These are phyloP conservation scores for Tauraco erythrolophus DNA, from an alignment of 2,113 vertebrate species.

Conservation along the genomic window DNA sequence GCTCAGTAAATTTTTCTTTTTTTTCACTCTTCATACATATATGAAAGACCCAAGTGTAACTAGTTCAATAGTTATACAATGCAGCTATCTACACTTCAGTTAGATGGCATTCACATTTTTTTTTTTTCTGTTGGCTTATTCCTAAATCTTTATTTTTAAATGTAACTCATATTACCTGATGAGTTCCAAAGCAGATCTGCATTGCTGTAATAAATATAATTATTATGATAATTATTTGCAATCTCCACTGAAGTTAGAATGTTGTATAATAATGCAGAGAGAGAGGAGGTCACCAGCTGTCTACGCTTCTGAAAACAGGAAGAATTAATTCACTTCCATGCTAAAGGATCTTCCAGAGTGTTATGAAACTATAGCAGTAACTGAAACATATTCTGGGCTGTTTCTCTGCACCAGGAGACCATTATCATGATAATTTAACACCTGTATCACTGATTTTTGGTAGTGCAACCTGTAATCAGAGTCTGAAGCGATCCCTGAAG, in stretches of 20 bases:
- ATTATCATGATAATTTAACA: constrained; percentile 75
- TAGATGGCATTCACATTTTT: neutral
- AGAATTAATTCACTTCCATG: neutral
- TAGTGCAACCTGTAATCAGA: constrained; percentile 71
- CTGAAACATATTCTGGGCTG: constrained; percentile 35
- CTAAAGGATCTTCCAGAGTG: neutral
- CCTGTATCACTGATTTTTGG: constrained; percentile 66
- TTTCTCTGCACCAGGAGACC: constrained; percentile 28
- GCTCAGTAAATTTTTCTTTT: neutral
- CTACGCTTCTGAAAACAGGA: constrained; percentile 1
- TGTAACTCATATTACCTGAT: constrained; percentile 12
- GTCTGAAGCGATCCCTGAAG: constrained; percentile 61
- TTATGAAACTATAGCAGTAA: constrained; percentile 35
- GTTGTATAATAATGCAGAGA: neutral
- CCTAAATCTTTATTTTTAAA: neutral
- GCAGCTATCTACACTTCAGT: neutral
- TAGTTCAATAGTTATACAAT: neutral
- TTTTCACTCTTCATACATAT: neutral
- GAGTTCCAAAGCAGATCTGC: neutral
- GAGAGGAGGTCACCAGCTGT: neutral
- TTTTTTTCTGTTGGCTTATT: neutral
- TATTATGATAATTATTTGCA: constrained; percentile 52
- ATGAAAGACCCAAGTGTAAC: neutral
- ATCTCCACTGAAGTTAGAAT: constrained; percentile 5
- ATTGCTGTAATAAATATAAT: constrained; percentile 49